These are phyloP conservation scores for Dolichotis patagonum DNA, from an alignment of 2,113 vertebrate species.

Conservation along the genomic window DNA sequence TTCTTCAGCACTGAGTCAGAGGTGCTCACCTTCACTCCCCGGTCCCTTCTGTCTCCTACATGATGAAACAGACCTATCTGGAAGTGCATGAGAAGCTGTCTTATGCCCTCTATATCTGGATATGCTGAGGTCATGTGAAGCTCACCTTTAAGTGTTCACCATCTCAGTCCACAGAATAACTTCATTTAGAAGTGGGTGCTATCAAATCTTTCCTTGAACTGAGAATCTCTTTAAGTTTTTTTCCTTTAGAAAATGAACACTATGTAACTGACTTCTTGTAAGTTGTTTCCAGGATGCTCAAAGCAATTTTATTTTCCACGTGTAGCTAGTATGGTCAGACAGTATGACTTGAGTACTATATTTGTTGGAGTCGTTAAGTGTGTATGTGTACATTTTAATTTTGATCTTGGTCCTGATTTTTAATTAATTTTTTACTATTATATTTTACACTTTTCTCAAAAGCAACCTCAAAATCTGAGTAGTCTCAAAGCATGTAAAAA, in stretches of 20 bases:
- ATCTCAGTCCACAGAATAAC: not conserved
- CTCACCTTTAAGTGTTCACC: not conserved
- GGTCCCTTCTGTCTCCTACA: not conserved
- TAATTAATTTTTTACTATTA: not conserved
- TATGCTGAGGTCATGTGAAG: not conserved
- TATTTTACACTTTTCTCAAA: not conserved
- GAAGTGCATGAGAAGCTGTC: not conserved
- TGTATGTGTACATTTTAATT: not conserved
- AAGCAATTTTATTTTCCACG: not conserved
- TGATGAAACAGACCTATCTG: not conserved
- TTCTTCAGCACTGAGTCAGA: not conserved
- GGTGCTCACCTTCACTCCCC: not conserved
- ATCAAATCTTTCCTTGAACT: not conserved
- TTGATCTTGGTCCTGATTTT: not conserved
- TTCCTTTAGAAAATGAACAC: not conserved
- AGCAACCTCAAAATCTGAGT: slow-evolving; percentile 10
- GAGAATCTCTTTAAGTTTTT: not conserved
- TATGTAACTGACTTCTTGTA: not conserved
- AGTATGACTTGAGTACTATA: not conserved
- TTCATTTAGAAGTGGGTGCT: not conserved
- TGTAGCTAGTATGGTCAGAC: not conserved
- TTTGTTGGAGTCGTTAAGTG: not conserved
- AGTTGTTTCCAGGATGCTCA: not conserved
- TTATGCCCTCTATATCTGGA: not conserved
- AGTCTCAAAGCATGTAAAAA: not conserved